Base-by-base conservation (phyloP, 2,797 vertebrate genomes). In the Neosilurus mollespiculum region DNA sequence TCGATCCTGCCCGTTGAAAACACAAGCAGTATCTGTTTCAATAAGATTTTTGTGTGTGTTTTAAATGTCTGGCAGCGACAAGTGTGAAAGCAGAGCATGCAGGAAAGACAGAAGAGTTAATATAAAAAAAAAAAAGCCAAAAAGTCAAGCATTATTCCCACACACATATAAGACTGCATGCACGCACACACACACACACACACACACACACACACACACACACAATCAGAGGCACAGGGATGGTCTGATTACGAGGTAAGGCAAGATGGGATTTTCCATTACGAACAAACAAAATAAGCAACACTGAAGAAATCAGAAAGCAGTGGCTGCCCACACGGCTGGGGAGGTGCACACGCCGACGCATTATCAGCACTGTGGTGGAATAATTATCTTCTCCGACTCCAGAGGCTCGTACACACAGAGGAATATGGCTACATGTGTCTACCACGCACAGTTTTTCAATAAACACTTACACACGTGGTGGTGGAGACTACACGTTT, bases 401-500 rank as follows among this genome's bases (percentile, higher is more conserved):
- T 51, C 22, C 24, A 78, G 72, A 18, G 83, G 72, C 16, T 51
- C 14, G 59, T 69, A 69, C 76, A 64, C 65, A 72, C 70, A 75
- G 53, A 75, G 65, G 72, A 64, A 84, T 81, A 86, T 54, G 80
- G 66, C 80, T 84, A 73, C 43, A 81, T 61, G 64, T 88, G 76
- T 76, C 64, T 59, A 64, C 76, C 65, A 81, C 72, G 73, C 79
- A 83, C 24, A 76, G 85, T 81, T 66, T 64, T 72, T 69, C 58
- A 66, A 62, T 78, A 70, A 81, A 87, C 71, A 78, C 81, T 78
- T 77, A 9, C 62, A 67, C 15, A 76, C n/a, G 14, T 71, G 20
- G 15, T 65, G 67, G 67, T 88, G 86, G 87, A 59, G 78, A 78
- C 88, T 81, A 87, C 82, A 83, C 83, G 85, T 88, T 88, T 90